Percentiles rank a stretch among this genome's conserved stretches.
phyloP scores from a whole-genome alignment of 1,140 invertebrate species.

The Drosophila rhopaloa region DNA sequence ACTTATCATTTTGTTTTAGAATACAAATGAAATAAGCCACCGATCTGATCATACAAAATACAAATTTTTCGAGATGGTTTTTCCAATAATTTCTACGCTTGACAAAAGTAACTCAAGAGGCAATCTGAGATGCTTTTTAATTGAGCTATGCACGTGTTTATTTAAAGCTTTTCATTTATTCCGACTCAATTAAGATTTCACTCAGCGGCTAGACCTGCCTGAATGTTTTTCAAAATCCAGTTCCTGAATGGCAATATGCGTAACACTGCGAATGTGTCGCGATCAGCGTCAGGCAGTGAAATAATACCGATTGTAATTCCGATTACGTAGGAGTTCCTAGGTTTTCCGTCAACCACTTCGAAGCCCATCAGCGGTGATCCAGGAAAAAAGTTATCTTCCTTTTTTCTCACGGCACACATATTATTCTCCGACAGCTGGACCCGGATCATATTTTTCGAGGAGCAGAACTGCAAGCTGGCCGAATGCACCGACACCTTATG shows the following conservation, averaged over 20 bases:
- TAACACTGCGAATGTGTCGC: neutral
- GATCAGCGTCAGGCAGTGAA: neutral
- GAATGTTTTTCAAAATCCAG: conserved; percentile 21
- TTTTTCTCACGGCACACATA: neutral
- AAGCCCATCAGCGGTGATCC: conserved; percentile 30
- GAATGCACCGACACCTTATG: conserved; percentile 1
- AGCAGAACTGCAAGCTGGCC: conserved; percentile 7
- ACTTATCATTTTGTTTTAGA: too few species aligned
- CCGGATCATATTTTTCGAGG: neutral
- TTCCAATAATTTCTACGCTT: too few species aligned
- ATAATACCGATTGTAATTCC: neutral
- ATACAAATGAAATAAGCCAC: too few species aligned
- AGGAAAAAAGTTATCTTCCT: neutral
- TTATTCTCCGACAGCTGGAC: neutral
- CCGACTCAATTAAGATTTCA: too few species aligned
- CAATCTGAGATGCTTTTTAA: too few species aligned
- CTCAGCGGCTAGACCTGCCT: neutral
- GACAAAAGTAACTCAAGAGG: too few species aligned
- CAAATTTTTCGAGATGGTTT: too few species aligned
- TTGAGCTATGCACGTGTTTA: too few species aligned
- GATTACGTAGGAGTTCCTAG: conserved; percentile 15
- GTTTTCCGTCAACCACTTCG: neutral
- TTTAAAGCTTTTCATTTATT: too few species aligned
- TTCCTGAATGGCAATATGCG: conserved; percentile 6
- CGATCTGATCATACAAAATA: too few species aligned